Evolutionary conservation across 2,888 invertebrate species (phyloP).

Genomic region (Erebia aethiops): DNA sequence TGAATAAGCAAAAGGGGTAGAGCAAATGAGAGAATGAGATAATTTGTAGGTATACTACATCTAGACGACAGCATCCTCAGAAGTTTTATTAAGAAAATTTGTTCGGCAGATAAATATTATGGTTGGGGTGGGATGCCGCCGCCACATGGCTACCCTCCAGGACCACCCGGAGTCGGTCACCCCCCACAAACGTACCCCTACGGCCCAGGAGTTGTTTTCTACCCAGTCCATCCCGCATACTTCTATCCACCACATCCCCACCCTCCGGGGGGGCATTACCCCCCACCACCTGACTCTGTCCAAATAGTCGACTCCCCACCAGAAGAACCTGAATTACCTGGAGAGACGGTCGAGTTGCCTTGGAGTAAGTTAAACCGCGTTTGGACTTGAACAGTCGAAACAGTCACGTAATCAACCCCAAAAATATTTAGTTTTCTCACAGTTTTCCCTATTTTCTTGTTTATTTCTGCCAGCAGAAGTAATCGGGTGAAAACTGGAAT

Average conservation of each 20-base stretch:
- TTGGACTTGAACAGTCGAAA: constrained; percentile 13
- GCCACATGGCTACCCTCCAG: constrained; percentile 47
- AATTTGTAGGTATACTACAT: background rate
- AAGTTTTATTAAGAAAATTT: constrained; percentile 27
- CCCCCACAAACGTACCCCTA: constrained; percentile 54
- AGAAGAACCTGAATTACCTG: constrained; percentile 69
- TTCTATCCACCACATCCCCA: constrained; percentile 69
- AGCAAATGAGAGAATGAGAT: background rate
- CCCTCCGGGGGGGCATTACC: constrained; percentile 34
- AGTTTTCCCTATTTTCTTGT: background rate
- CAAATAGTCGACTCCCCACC: constrained; percentile 58
- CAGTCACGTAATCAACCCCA: constrained; percentile 30
- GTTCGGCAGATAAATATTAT: constrained; percentile 68
- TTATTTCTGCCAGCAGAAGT: constrained; percentile 1
- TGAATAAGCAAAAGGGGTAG: no score
- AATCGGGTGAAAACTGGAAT: background rate
- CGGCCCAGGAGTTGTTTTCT: constrained; percentile 61
- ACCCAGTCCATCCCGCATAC: constrained; percentile 73
- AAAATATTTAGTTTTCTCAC: background rate
- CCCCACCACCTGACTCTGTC: constrained; percentile 50
- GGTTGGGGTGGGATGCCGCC: constrained; percentile 68
- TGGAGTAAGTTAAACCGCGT: constrained; percentile 70
- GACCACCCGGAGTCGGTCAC: constrained; percentile 47
- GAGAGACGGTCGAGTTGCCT: constrained; percentile 77
- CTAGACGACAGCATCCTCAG: background rate